These are phyloP conservation scores for Trichosurus vulpecula DNA, from an alignment of 2,797 vertebrate genomes.

Conservation along the genomic window DNA sequence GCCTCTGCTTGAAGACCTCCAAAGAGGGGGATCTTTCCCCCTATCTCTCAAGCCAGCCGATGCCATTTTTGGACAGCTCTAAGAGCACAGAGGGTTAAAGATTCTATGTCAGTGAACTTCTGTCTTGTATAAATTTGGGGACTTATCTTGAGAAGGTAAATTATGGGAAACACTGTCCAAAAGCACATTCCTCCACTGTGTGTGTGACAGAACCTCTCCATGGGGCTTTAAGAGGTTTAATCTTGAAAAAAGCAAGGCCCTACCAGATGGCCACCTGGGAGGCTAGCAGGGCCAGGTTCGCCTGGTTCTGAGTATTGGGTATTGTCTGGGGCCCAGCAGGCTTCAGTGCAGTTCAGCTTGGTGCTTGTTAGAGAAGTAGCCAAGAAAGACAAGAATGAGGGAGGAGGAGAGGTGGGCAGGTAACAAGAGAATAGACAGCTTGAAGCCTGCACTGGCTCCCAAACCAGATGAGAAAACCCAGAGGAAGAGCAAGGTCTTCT, in stretches of 20 bases:
- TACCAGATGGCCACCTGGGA: too few species aligned
- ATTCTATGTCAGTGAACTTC: neutral
- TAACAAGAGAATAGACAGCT: neutral
- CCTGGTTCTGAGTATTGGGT: neutral
- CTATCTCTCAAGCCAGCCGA: neutral
- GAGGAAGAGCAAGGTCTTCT: neutral
- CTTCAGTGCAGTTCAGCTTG: too few species aligned
- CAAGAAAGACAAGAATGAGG: neutral
- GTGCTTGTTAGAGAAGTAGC: neutral
- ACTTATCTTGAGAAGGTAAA: neutral
- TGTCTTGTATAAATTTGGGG: neutral
- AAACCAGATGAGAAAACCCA: neutral
- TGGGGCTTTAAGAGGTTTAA: neutral
- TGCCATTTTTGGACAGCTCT: neutral
- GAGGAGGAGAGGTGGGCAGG: neutral
- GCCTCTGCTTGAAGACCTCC: neutral
- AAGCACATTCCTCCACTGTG: neutral
- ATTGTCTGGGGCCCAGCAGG: too few species aligned
- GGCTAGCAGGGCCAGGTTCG: neutral
- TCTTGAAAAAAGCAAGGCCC: too few species aligned
- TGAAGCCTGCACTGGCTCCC: neutral
- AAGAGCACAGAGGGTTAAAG: neutral
- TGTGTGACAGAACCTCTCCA: neutral
- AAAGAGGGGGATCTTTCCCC: neutral
- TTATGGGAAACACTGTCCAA: neutral